Conservation (phyloP, 2,888 invertebrate genomes). For the Hylaea fasciaria region DNA sequence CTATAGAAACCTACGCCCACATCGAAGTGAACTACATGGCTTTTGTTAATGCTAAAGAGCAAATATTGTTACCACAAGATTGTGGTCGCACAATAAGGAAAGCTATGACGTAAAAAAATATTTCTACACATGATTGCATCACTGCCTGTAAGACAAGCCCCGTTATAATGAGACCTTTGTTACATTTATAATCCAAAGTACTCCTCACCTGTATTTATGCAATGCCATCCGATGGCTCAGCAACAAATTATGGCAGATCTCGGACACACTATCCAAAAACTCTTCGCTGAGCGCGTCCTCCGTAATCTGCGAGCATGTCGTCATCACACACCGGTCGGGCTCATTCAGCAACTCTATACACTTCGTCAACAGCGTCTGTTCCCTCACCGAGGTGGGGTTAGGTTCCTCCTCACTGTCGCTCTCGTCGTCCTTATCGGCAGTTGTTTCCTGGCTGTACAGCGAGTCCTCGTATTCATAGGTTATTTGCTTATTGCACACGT, state of each 20-base stretch:
- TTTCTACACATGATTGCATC: too few species aligned
- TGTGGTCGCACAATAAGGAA: too few species aligned
- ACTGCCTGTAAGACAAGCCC: too few species aligned
- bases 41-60: too few species aligned
- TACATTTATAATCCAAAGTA: conserved; percentile 1
- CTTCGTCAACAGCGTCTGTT: conserved; percentile 78
- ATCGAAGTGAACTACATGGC: too few species aligned
- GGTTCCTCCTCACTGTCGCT: conserved; percentile 85
- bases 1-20: too few species aligned
- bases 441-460: conserved; percentile 74
- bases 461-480: conserved; percentile 77
- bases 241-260: conserved; percentile 93
- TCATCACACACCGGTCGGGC: conserved; percentile 70
- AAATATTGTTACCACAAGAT: too few species aligned
- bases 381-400: conserved; percentile 73
- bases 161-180: too few species aligned
- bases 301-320: conserved; percentile 79
- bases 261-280: conserved; percentile 88
- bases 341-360: conserved; percentile 89
- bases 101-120: too few species aligned
- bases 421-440: conserved; percentile 84
- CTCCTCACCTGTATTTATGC: conserved; percentile 91
- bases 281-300: conserved; percentile 78
- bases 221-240: conserved; percentile 92
- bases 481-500: conserved; percentile 77